Evolutionary conservation across 2,888 invertebrate species (phyloP).

Genomic region (Mycalesis mineus): DNA sequence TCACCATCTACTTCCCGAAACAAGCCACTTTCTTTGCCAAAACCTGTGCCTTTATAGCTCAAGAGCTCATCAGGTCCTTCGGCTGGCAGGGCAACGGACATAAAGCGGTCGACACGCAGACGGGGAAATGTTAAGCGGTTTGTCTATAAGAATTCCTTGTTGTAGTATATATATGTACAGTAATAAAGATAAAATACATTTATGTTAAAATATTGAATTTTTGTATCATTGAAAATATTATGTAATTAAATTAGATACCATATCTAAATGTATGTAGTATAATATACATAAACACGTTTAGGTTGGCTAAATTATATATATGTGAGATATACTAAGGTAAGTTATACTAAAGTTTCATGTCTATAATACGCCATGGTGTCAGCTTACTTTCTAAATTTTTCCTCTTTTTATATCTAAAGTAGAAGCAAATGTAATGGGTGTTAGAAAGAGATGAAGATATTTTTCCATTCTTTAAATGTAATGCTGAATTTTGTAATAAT

Average conservation of each 20-base stretch:
- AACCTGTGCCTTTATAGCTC: too few relatives aligned
- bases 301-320: not conserved
- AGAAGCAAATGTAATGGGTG: not conserved
- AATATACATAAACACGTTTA: constrained; percentile 2
- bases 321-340: not conserved
- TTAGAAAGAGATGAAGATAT: too few relatives aligned
- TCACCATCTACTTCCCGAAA: too few relatives aligned
- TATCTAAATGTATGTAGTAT: not conserved
- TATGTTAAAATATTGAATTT: not conserved
- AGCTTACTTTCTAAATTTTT: not conserved
- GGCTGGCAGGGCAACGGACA: too few relatives aligned
- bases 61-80: too few relatives aligned
- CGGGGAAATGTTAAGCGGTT: too few relatives aligned
- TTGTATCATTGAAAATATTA: not conserved
- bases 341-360: not conserved
- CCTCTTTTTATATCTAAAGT: not conserved
- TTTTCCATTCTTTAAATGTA: too few relatives aligned
- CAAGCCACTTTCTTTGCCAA: too few relatives aligned
- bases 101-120: too few relatives aligned
- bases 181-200: not conserved
- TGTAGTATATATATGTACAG: not conserved
- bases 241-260: not conserved
- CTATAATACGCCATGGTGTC: not conserved
- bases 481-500: too few relatives aligned
- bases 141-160: too few relatives aligned